A percentile compares a stretch with the other conserved stretches of the same genome.
phyloP scores from a whole-genome alignment of 2,797 vertebrate genomes.

The Propithecus perrieri region DNA sequence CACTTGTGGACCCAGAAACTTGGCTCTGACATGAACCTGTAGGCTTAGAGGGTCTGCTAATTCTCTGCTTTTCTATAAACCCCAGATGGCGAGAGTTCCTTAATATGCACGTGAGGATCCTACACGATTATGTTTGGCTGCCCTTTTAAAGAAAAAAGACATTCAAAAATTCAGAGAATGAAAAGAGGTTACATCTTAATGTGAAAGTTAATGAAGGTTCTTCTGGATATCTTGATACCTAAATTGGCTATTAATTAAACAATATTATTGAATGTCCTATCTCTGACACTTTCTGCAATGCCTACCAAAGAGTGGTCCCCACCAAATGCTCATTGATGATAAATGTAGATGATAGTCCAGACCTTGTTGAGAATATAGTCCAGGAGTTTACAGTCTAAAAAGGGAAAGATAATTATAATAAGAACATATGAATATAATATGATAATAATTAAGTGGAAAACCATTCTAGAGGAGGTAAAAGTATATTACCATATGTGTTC shows the following conservation, averaged over 20 bases:
- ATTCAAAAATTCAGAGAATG: slow-evolving; percentile 4
- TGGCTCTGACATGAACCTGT: not conserved
- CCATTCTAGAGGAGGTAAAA: not conserved
- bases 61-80: slow-evolving; percentile 10
- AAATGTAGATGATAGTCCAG: not conserved
- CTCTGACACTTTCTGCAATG: not conserved
- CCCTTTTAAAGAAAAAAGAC: not conserved
- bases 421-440: not conserved
- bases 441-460: not conserved
- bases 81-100: not conserved
- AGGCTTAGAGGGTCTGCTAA: not conserved
- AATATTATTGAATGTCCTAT: not conserved
- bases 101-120: not conserved
- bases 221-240: not conserved
- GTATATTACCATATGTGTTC: not conserved
- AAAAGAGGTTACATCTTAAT: not conserved
- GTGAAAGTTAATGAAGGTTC: not conserved
- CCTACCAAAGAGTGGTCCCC: not conserved
- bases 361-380: not conserved
- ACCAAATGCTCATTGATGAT: not conserved
- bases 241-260: not conserved
- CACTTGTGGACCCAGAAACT: not conserved
- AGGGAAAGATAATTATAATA: not conserved
- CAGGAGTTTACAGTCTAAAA: not conserved
- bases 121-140: not conserved